Conservation (phyloP, 1,140 invertebrate species). For the Zaprionus inermis region DNA sequence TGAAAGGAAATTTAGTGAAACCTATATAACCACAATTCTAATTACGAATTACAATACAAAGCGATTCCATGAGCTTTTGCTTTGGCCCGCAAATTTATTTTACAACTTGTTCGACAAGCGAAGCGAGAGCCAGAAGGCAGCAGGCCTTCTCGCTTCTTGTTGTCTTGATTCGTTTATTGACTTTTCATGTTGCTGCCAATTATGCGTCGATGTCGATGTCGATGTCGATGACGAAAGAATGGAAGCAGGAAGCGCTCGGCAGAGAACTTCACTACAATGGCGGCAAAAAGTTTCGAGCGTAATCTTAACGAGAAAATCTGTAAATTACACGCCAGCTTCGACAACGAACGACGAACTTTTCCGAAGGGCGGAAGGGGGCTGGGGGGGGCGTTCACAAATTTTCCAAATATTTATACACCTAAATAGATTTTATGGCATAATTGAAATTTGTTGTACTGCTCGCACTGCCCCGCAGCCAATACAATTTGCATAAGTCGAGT, state of each 20-base stretch:
- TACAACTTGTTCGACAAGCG: constrained; percentile 28
- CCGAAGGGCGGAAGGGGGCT: too few relatives aligned
- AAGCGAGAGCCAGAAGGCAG: neutral
- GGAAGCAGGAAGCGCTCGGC: neutral
- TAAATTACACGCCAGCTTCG: constrained; percentile 70
- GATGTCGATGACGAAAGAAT: constrained; percentile 8
- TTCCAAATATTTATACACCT: constrained; percentile 80
- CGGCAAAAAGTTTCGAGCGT: constrained; percentile 54
- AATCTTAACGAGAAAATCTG: constrained; percentile 81
- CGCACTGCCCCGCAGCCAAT: constrained; percentile 2
- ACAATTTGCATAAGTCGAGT: constrained; percentile 74
- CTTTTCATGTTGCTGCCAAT: constrained; percentile 71
- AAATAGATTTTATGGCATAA: constrained; percentile 83
- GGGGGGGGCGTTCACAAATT: constrained; percentile 50
- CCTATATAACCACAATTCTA: constrained; percentile 44
- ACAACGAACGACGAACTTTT: constrained; percentile 32
- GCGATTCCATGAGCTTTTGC: constrained; percentile 50
- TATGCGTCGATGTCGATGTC: constrained; percentile 49
- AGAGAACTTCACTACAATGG: constrained; percentile 48
- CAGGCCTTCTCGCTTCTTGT: constrained; percentile 13
- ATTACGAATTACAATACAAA: constrained; percentile 53
- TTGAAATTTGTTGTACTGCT: constrained; percentile 77
- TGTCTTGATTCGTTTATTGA: constrained; percentile 68
- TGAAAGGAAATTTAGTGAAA: constrained; percentile 66
- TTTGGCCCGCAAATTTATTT: constrained; percentile 30